Base-by-base conservation (phyloP, 1,140 invertebrate species). In the Procambarus virginalis region DNA sequence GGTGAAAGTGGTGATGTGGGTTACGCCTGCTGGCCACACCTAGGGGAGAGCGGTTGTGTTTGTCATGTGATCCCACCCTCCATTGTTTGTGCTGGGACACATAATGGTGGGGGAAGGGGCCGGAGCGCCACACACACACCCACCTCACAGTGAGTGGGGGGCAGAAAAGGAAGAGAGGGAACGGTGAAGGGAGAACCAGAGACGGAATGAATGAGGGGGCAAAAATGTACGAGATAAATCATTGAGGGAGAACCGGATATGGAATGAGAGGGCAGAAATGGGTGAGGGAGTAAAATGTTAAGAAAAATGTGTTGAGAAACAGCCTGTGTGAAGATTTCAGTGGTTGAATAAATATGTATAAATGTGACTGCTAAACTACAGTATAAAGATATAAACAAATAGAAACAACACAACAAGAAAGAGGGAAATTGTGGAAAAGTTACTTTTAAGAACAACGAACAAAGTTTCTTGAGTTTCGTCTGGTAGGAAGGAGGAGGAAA, bases 31-130 rank as follows among this genome's bases (percentile, higher is more conserved):
- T 48, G 48, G 46, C 0, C 46, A 2, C 64, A 17, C 12, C 64
- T 20, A 45, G 22, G 84, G 46, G 49, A n/a, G 84, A 60, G 70
- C 49, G 84, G 70, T 75, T 85, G 84, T 77, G 84, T 85, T 85
- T 85, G 84, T 85, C 73, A 85, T 85, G 84, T 85, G 84, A 85
- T 85, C 84, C 58, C 48, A 73, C 6, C 49, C 55, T 76, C 84
- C 75, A 85, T 85, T 85, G 84, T 85, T 76, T 85, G 73, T 85
- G 70, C 49, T 58, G 84, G 73, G 48, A 77, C 70, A 77, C 75
- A 85, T 85, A 85, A 85, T 85, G 73, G 73, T 77, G 49, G 34
- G 84, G 70, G 84, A 49, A 20, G 55, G 55, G 12, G 55, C 6
- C 8, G 55, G 55, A 58, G 70, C 70, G 73, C 49, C 22, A 46